Evolutionary conservation across 2,113 vertebrate species (phyloP).

Genomic region (Eretmochelys imbricata): DNA sequence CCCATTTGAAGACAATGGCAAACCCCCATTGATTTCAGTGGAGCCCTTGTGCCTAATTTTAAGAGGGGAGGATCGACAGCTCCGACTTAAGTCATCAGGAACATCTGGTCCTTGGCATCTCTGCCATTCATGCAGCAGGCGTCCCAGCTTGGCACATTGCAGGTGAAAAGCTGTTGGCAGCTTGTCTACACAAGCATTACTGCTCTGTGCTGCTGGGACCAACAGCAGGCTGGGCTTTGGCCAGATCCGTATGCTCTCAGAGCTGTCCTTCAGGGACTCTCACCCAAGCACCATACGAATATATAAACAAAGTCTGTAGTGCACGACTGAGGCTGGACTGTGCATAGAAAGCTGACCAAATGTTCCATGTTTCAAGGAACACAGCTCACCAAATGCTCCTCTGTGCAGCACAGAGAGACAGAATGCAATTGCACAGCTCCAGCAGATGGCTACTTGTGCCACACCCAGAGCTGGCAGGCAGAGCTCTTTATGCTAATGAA

Average conservation of each 20-base stretch:
- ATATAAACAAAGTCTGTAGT: not conserved
- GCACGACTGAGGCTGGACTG: not conserved
- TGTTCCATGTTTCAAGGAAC: no score
- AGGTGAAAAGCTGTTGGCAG: not conserved
- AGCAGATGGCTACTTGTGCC: not conserved
- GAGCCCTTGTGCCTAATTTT: not conserved
- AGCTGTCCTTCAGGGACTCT: not conserved
- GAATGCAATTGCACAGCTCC: not conserved
- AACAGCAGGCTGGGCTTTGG: not conserved
- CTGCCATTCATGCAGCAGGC: not conserved
- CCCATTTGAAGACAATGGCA: not conserved
- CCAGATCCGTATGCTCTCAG: not conserved
- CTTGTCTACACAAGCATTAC: not conserved
- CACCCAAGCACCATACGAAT: not conserved
- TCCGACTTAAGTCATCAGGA: not conserved
- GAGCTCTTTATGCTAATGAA: constrained; percentile 15
- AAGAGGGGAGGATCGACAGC: not conserved
- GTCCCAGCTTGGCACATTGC: not conserved
- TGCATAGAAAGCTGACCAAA: not conserved
- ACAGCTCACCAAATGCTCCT: not conserved
- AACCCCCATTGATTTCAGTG: not conserved
- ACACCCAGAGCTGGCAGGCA: not conserved
- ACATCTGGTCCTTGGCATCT: not conserved
- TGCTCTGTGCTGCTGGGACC: not conserved
- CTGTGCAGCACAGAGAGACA: not conserved